Percentiles rank a stretch among this genome's conserved stretches.
Conservation (phyloP, 2,888 invertebrate genomes). For the Perdita meconis region DNA sequence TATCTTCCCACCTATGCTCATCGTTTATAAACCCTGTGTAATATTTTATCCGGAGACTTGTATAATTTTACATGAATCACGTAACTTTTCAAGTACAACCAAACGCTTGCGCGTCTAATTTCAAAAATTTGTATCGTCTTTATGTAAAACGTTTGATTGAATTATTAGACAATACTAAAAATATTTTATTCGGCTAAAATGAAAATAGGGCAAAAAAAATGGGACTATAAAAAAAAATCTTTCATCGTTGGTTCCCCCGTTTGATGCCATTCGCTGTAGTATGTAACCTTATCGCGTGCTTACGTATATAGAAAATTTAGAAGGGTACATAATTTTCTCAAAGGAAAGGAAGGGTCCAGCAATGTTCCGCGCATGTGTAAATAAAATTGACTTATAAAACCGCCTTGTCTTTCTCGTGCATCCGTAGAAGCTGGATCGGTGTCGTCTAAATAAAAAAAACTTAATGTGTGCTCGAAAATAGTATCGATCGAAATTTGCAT, state of each 20-base stretch:
- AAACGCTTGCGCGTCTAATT: slow-evolving; percentile 6
- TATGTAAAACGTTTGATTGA: neutral
- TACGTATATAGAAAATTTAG: slow-evolving; percentile 21
- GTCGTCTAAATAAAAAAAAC: neutral
- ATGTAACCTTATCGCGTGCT: neutral
- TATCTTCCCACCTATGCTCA: slow-evolving; percentile 44
- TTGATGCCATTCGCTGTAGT: neutral
- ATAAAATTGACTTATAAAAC: slow-evolving; percentile 46
- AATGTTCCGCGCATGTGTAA: slow-evolving; percentile 33
- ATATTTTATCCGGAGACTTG: slow-evolving; percentile 52
- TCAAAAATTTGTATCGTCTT: neutral
- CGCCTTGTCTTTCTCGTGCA: slow-evolving; percentile 15
- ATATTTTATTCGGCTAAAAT: no score
- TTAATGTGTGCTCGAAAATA: neutral
- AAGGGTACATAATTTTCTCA: slow-evolving; percentile 24
- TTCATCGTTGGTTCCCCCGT: no score
- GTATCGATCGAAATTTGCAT: slow-evolving; percentile 26
- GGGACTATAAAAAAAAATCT: no score
- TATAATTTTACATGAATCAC: slow-evolving; percentile 52
- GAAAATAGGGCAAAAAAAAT: no score
- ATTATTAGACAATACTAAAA: no score
- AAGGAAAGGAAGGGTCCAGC: slow-evolving; percentile 27
- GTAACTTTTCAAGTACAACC: slow-evolving; percentile 10
- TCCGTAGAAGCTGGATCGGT: slow-evolving; percentile 3
- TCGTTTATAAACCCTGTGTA: slow-evolving; percentile 33